Conservation (phyloP, 2,797 vertebrate genomes). For the Megalops cyprinoides region DNA sequence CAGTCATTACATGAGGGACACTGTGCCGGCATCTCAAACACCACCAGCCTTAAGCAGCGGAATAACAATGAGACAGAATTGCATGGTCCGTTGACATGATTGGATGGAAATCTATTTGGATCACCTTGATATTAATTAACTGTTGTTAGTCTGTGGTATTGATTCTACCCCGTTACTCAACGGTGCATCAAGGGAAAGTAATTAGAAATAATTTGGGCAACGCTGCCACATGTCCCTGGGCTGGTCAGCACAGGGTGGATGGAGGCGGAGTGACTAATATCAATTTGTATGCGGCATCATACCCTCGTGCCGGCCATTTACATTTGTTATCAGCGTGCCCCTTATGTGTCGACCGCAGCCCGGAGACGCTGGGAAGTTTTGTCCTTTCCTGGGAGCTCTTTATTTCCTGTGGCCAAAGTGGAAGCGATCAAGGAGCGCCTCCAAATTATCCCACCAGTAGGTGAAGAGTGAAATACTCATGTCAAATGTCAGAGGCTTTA, state of each 20-base stretch:
- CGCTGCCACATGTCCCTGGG: conserved; percentile 25
- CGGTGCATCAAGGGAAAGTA: conserved; percentile 45
- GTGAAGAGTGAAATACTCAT: conserved; percentile 26
- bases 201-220: conserved; percentile 46
- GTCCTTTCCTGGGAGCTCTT: conserved; percentile 29
- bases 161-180: conserved; percentile 51
- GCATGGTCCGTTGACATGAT: conserved; percentile 41
- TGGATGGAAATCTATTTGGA: conserved; percentile 53
- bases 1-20: conserved; percentile 68
- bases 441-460: conserved; percentile 33
- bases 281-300: conserved; percentile 43
- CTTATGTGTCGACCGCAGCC: conserved; percentile 36
- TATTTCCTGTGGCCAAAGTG: conserved; percentile 36
- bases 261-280: neutral
- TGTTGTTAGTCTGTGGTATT: conserved; percentile 52
- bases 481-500: conserved; percentile 35
- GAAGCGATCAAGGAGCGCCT: conserved; percentile 24
- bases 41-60: conserved; percentile 59
- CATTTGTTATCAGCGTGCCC: conserved; percentile 9
- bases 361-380: conserved; percentile 35
- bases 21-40: conserved; percentile 63
- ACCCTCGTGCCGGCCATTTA: conserved; percentile 1
- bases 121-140: conserved; percentile 58
- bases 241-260: conserved; percentile 13
- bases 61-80: conserved; percentile 64